Conservation (phyloP, 2,888 invertebrate species). For the Drosophila histrio region DNA sequence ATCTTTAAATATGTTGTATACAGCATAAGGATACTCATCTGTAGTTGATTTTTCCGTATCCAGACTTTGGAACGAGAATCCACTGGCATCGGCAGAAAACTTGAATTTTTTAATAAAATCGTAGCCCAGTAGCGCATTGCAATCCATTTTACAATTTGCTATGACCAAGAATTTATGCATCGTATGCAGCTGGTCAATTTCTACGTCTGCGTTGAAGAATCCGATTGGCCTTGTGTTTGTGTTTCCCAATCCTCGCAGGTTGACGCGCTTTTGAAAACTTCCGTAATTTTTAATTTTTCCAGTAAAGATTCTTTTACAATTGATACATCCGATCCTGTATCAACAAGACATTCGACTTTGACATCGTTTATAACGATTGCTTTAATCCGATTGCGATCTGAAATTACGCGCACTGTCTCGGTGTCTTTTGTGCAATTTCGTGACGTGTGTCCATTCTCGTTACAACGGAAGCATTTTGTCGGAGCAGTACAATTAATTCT, state of each 20-base stretch:
- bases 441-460: background rate
- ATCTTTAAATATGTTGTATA: background rate
- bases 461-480: constrained; percentile 3
- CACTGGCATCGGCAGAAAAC: background rate
- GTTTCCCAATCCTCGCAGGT: background rate
- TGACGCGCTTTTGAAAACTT: background rate
- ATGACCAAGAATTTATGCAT: background rate
- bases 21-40: background rate
- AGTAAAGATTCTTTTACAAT: background rate
- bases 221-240: background rate
- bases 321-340: background rate
- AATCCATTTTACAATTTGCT: background rate
- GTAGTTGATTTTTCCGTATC: background rate
- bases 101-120: background rate
- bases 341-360: background rate
- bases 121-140: background rate
- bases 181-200: background rate
- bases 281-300: background rate
- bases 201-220: background rate
- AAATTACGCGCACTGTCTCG: background rate
- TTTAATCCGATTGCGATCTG: background rate
- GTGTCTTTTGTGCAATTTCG: background rate
- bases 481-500: background rate
- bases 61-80: background rate
- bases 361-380: background rate